These are phyloP conservation scores for Keiferia lycopersicella DNA, from an alignment of 2,888 invertebrate genomes.

Conservation along the genomic window DNA sequence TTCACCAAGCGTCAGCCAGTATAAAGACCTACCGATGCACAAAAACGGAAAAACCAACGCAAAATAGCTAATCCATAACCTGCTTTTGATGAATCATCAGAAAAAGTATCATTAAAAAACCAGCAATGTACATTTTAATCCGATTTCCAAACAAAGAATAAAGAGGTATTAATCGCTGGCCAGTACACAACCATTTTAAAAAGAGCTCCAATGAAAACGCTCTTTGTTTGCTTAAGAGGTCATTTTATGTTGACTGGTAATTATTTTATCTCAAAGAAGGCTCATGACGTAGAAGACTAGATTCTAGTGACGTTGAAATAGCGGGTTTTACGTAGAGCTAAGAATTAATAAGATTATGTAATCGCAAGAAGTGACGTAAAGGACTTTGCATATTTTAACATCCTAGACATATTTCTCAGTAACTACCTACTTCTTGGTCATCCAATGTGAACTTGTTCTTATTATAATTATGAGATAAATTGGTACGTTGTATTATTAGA, in stretches of 20 bases:
- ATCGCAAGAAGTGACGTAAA: neutral
- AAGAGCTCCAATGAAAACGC: neutral
- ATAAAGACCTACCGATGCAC: neutral
- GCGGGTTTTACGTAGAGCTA: conserved; percentile 46
- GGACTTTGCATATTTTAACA: neutral
- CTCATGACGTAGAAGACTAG: neutral
- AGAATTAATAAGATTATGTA: conserved; percentile 32
- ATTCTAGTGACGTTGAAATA: conserved; percentile 25
- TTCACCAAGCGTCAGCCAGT: neutral
- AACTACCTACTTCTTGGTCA: neutral
- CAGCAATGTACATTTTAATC: neutral
- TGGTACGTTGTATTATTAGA: too few relatives aligned
- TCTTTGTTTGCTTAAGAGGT: neutral
- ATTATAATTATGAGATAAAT: neutral
- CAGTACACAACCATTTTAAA: neutral
- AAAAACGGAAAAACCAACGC: conserved; percentile 4
- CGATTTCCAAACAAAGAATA: neutral
- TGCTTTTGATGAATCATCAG: neutral
- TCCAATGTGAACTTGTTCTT: neutral
- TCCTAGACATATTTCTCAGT: neutral
- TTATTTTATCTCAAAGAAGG: neutral
- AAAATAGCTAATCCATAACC: neutral
- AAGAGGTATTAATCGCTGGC: conserved; percentile 1
- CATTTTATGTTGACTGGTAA: neutral
- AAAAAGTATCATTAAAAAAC: neutral